Evolutionary conservation across 2,113 vertebrate species (phyloP).

Genomic region (Xiphias gladius): DNA sequence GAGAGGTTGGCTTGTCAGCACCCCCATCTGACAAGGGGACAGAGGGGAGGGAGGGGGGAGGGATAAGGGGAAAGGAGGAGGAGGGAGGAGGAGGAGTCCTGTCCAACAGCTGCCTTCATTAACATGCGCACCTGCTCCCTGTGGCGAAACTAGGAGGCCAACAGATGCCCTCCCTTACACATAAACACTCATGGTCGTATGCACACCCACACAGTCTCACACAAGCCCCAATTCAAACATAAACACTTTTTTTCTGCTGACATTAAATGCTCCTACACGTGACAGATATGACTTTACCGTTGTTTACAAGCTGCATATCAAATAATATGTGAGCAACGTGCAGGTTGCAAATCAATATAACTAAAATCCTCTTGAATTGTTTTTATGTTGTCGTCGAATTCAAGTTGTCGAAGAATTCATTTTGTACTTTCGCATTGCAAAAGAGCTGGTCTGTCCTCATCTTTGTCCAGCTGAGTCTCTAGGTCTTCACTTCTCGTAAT

Average conservation of each 20-base stretch:
- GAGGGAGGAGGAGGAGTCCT: slow-evolving; percentile 57
- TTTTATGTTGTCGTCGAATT: neutral
- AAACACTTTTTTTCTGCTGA: slow-evolving; percentile 65
- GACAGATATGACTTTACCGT: slow-evolving; percentile 24
- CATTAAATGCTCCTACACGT: slow-evolving; percentile 33
- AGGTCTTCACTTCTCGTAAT: slow-evolving; percentile 1
- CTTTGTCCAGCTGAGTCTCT: neutral
- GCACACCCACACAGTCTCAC: slow-evolving; percentile 54
- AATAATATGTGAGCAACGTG: slow-evolving; percentile 4
- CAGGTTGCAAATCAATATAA: neutral
- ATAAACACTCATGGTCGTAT: slow-evolving; percentile 55
- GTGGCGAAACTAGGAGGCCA: slow-evolving; percentile 85
- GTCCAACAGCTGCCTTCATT: slow-evolving; percentile 90
- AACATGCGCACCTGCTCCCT: slow-evolving; percentile 95
- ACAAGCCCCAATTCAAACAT: slow-evolving; percentile 73
- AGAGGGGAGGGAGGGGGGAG: slow-evolving; percentile 47
- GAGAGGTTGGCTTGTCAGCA: slow-evolving; percentile 73
- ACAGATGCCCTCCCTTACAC: slow-evolving; percentile 82
- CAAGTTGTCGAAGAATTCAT: neutral
- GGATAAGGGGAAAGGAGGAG: slow-evolving; percentile 50
- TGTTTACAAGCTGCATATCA: neutral
- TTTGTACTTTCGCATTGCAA: neutral
- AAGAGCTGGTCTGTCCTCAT: neutral
- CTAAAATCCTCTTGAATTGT: neutral
- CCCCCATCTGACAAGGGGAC: slow-evolving; percentile 76